Base-by-base conservation (phyloP, 1,140 invertebrate species). In the Drosophila mojavensis region DNA sequence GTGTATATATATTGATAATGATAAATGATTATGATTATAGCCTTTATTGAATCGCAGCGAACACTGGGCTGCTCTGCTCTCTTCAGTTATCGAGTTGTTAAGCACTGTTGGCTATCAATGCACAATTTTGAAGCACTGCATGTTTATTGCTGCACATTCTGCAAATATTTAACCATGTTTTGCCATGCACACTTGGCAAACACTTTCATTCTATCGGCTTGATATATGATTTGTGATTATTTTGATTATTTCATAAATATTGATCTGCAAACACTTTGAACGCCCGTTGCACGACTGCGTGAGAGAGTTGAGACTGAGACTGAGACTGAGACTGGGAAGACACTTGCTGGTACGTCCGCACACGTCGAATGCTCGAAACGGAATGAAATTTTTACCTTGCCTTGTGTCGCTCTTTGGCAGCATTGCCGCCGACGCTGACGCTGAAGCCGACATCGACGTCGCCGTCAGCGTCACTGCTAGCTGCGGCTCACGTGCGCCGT, bases 331-430 rank as follows among this genome's bases (percentile, higher is more conserved):
- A 50, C 28, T 33, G 33, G 55, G 36, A 45, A 70, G 61, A 71
- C 45, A 56, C 53, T 55, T 55, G 30, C 20, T 55, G 43, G 28
- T 43, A 75, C 83, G 66, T 82, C 77, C 83, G 84, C 60, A 83
- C 73, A 75, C 75, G 64, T 81, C 60, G 82, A 85, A 78, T 85
- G 81, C 81, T 84, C 74, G 80, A 73, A 78, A 86, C 74, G 80
- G 78, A 89, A 84, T 88, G 80, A 85, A 82, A 84, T 74, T 78
- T 80, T 78, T 83, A 88, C 80, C 84, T 88, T 78, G 64, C 74
- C 68, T 53, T 64, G 41, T 62, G 56, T 55, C 51, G 67, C 75
- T 55, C 60, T 59, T 62, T 33, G 51, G 15, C 64, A 65, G 59
- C 64, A 74, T 71, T 55, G 74, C 30, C 47, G 58, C 24, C 47